phyloP scores from a whole-genome alignment of 2,113 vertebrate genomes.

The Spilogale gracilis region DNA sequence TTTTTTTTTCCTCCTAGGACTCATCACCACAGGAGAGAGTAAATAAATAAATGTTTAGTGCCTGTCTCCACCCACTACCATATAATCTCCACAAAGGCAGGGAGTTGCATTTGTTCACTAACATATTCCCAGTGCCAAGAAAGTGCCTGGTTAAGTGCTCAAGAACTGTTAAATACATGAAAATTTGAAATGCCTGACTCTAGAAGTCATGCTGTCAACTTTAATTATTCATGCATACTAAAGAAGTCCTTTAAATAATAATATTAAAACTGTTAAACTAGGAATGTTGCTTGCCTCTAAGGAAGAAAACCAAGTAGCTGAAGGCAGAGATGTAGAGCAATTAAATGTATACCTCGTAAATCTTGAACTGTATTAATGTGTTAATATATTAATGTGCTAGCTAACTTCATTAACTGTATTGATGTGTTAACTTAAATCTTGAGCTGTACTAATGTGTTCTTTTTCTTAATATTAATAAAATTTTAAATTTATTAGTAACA shows the following conservation, averaged over 20 bases:
- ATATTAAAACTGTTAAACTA: constrained; percentile 40
- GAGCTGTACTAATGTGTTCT: background rate
- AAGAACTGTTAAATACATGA: background rate
- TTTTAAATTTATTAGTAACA: background rate
- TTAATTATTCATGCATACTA: constrained; percentile 52
- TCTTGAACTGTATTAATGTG: background rate
- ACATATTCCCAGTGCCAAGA: background rate
- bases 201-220: background rate
- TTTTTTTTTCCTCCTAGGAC: background rate
- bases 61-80: background rate
- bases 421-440: constrained; percentile 30
- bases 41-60: background rate
- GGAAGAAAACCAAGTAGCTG: background rate
- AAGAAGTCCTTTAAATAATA: constrained; percentile 66
- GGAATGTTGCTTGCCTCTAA: constrained; percentile 15
- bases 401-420: constrained; percentile 11
- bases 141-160: background rate
- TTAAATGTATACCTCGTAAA: constrained; percentile 50
- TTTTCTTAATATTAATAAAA: constrained; percentile 52
- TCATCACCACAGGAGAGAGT: background rate
- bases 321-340: background rate
- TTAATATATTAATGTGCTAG: background rate
- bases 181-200: constrained; percentile 7
- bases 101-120: background rate
- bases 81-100: background rate